A percentile compares a stretch with the other conserved stretches of the same genome.
Evolutionary conservation across 2,113 vertebrate genomes (phyloP).

Genomic region (Thryonomys swinderianus): DNA sequence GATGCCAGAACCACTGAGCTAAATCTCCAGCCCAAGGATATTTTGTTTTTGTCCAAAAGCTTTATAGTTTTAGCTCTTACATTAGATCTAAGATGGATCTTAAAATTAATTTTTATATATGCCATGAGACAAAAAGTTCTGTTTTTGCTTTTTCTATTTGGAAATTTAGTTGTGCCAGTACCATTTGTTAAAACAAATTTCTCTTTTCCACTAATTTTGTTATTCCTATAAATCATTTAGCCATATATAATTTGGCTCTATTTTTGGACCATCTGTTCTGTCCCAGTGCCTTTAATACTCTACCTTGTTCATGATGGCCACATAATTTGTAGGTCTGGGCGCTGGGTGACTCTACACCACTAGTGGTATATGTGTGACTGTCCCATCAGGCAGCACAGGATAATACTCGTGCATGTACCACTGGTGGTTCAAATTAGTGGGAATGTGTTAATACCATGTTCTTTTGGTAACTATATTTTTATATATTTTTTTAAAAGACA

Average conservation of each 20-base stretch:
- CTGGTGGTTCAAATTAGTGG: not conserved
- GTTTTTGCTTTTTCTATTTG: not conserved
- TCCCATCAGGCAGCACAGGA: not conserved
- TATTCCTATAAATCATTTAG: constrained; percentile 29
- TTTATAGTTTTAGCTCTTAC: not conserved
- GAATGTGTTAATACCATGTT: not conserved
- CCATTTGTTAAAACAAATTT: constrained; percentile 28
- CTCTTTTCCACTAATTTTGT: not conserved
- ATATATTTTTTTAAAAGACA: too few species aligned
- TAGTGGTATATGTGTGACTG: not conserved
- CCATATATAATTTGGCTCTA: not conserved
- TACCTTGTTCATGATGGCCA: not conserved
- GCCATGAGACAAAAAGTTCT: not conserved
- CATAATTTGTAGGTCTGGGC: not conserved
- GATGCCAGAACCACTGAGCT: too few species aligned
- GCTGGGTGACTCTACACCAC: not conserved
- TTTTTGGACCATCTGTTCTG: constrained; percentile 16
- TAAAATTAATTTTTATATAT: not conserved
- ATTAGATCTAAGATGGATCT: not conserved
- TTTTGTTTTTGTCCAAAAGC: constrained; percentile 12
- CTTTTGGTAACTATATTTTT: not conserved
- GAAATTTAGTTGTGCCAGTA: not conserved
- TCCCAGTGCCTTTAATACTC: not conserved
- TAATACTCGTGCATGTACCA: not conserved
- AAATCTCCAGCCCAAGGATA: too few species aligned